Conservation (phyloP, 2,797 vertebrate species). For the Macrochelys suwanniensis region DNA sequence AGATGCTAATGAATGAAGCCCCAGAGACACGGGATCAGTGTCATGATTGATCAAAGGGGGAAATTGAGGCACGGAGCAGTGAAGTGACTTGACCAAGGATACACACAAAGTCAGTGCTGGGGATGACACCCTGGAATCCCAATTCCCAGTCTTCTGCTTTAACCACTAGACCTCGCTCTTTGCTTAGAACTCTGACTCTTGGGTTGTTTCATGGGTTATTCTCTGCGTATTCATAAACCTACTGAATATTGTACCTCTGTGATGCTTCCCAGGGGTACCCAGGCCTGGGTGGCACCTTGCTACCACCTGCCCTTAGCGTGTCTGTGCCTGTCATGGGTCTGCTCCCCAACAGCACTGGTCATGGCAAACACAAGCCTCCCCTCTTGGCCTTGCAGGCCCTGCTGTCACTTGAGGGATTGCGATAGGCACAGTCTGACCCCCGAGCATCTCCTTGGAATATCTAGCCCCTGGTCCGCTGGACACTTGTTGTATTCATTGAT, state of each 20-base stretch:
- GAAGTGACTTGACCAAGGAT: not conserved
- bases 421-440: not conserved
- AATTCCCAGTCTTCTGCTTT: not conserved
- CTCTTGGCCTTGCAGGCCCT: not conserved
- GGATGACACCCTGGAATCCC: not conserved
- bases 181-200: not conserved
- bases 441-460: not conserved
- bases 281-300: not conserved
- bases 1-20: not conserved
- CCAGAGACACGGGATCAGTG: not conserved
- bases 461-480: not conserved
- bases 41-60: not conserved
- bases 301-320: not conserved
- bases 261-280: not conserved
- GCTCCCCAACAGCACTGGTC: not conserved
- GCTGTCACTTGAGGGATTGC: too few species aligned
- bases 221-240: not conserved
- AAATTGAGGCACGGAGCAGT: not conserved
- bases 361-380: not conserved
- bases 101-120: not conserved
- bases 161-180: not conserved
- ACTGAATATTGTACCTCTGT: not conserved
- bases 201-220: not conserved
- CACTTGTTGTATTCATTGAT: not conserved
- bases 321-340: not conserved